Percentiles rank a stretch among this genome's conserved stretches.
These are phyloP conservation scores for Mechanitis mazaeus DNA, from an alignment of 2,888 invertebrate species.

Conservation along the genomic window DNA sequence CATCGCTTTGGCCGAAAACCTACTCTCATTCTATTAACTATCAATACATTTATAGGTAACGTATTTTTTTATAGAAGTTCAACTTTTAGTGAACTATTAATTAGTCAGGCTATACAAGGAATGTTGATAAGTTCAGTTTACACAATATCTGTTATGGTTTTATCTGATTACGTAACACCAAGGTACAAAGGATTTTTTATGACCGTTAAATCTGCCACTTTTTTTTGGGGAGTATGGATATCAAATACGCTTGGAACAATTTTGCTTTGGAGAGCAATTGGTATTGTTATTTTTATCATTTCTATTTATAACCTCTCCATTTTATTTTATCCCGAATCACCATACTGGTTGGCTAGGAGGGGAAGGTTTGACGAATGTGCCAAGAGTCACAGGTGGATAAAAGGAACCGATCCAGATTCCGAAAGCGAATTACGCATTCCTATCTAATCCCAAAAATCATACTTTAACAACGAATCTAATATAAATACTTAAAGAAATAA, in stretches of 20 bases:
- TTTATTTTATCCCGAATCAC: too few species aligned
- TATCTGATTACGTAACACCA: slow-evolving; percentile 37
- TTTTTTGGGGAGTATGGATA: slow-evolving; percentile 40
- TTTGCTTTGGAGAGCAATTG: too few species aligned
- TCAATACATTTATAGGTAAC: slow-evolving; percentile 1
- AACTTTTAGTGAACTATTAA: not conserved
- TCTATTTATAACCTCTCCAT: too few species aligned
- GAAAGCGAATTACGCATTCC: slow-evolving; percentile 41
- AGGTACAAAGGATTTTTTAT: slow-evolving; percentile 37
- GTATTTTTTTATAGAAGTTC: not conserved
- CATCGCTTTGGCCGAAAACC: not conserved
- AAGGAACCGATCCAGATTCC: slow-evolving; percentile 29
- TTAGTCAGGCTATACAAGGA: slow-evolving; percentile 28
- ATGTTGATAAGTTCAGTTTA: slow-evolving; percentile 14
- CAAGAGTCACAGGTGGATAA: too few species aligned
- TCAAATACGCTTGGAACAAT: slow-evolving; percentile 41
- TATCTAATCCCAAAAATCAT: slow-evolving; percentile 24
- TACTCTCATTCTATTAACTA: slow-evolving; percentile 2
- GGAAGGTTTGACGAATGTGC: too few species aligned
- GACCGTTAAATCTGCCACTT: slow-evolving; percentile 36
- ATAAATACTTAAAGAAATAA: not conserved
- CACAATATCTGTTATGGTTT: slow-evolving; percentile 33
- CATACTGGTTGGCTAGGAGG: too few species aligned
- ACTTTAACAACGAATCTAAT: not conserved
- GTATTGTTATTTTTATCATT: too few species aligned